Evolutionary conservation across 2,113 vertebrate genomes (phyloP), one percentile per base, ranked within the genome.

Genomic region (Ceratotherium simum): DNA sequence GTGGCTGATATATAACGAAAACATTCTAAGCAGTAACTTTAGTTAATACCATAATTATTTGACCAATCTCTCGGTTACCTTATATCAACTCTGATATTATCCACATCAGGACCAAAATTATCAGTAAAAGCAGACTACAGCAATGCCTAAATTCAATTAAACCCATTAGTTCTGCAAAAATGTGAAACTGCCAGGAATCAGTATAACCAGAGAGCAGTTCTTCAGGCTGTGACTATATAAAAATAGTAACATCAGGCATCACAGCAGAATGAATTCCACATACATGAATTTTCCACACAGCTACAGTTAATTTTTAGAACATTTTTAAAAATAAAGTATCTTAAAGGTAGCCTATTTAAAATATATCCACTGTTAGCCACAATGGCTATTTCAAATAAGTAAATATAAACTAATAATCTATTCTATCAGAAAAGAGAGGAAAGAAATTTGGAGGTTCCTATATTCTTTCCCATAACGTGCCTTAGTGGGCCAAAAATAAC

Each of bases 321-420:
- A 54, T 76, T 92, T 90, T 62, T 31, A 51, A 87, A 90, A 95
- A 64, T 60, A 90, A 93, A 96, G 48, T 62, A 67, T 31, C 11
- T 88, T 89, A 84, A 96, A 88, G 33, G 64, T 29, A 60, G 9
- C 1, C n/a, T 67, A 73, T 90, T 70, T 83, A 95, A 90, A 96
- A 95, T 29, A 94, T 25, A 86, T 17, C n/a, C 89, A 82, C 36
- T 83, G 88, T 84, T 89, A 91, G 21, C 21, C 64, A 83, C 33
- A 67, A 73, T 23, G 42, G 58, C 42, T 88, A 94, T 33, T 96
- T 96, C 76, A 93, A 21, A 96, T 73, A 96, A 48, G 46, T 51
- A 98, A 90, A 84, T 82, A 91, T 72, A 89, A 95, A 88, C 64
- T 73, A 82, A 75, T 89, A 79, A 87, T 33, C 27, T 90, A 51